Evolutionary conservation across 2,113 vertebrate species (phyloP), one percentile per base, ranked within the genome.

Genomic region (Callochromis pleurospilus): DNA sequence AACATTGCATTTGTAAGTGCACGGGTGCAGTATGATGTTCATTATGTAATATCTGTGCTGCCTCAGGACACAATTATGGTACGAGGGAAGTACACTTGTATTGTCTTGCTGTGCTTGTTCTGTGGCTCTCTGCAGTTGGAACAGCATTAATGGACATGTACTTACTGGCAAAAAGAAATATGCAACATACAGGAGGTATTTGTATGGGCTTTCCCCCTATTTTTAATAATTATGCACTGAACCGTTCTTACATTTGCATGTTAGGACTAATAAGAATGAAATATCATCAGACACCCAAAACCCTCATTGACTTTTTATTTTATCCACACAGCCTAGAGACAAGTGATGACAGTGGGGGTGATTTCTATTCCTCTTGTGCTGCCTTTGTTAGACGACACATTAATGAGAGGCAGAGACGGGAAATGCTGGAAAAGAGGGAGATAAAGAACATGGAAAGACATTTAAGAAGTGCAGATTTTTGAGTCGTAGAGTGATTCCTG

Each of bases 31-130:
- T 47, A 31, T 51, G 60, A 87, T 88, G 86, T 79, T 81, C 40
- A 49, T 95, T 94, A 85, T 82, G 38, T 93, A 94, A 94, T 62
- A 82, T 83, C 47, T 75, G 33, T 70, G 73, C 79, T 53, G 87
- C 93, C 91, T 49, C 86, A 77, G 86, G 95, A 87, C 84, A 84
- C 75, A 29, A 68, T 60, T 54, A 86, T 60, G 65, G 19, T 89
- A 6, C 68, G 40, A 88, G 73, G 17, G 68, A 80, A 49, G 58
- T 68, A 73, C 65, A 65, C 38, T 60, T 62, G 33, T 65, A 55
- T 40, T 55, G 38, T 86, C 38, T 88, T 85, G 77, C 87, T 92
- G 62, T 79, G 80, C 65, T 91, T 88, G 55, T 31, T 86, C 54
- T 62, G 31, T 36, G 83, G 73, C n/a, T 81, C n/a, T 88, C 19